Evolutionary conservation across 2,888 invertebrate species (phyloP).

Genomic region (Autographa pulchrina): DNA sequence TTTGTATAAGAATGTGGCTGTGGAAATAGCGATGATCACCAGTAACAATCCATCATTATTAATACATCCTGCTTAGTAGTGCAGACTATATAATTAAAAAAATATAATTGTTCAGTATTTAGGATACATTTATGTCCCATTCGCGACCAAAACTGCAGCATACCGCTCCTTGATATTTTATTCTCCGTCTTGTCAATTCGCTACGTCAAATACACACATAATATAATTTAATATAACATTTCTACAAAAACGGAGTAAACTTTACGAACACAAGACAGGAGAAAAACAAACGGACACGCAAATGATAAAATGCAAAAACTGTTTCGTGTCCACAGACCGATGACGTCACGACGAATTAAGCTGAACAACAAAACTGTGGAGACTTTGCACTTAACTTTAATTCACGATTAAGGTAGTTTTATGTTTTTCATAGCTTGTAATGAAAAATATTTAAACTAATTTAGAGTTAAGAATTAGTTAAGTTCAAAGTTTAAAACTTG

Average conservation of each 20-base stretch:
- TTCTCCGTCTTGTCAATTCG: background rate
- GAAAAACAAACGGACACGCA: constrained; percentile 63
- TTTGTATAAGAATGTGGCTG: no score
- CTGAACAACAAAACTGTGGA: constrained; percentile 60
- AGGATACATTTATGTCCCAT: no score
- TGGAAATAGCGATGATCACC: no score
- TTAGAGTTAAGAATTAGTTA: no score
- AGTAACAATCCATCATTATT: no score
- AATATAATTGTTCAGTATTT: no score
- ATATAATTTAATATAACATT: constrained; percentile 29
- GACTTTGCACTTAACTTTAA: constrained; percentile 33
- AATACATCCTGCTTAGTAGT: no score
- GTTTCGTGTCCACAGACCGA: constrained; percentile 68
- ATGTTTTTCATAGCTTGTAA: no score
- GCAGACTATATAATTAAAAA: no score
- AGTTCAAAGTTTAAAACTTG: no score
- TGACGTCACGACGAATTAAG: constrained; percentile 75
- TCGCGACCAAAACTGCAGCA: no score
- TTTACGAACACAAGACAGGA: constrained; percentile 49
- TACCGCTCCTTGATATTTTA: background rate
- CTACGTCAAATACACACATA: constrained; percentile 2
- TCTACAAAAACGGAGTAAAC: constrained; percentile 31
- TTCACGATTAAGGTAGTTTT: background rate
- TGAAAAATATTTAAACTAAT: no score
- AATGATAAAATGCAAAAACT: constrained; percentile 76